Conservation (phyloP, 2,113 vertebrate species). For the Alethe castanea region DNA sequence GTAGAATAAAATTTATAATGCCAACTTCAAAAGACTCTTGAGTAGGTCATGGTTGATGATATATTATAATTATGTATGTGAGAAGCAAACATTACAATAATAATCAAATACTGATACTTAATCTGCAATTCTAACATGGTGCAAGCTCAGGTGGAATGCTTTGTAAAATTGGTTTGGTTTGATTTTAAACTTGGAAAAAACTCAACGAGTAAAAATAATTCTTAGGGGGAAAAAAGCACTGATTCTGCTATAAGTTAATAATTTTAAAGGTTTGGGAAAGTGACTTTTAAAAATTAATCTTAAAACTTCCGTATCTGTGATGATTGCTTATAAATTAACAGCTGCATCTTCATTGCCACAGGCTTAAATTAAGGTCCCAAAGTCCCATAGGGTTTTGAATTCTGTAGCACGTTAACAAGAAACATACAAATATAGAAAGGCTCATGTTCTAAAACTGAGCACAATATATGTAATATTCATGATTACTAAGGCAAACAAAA, state of each 20-base stretch:
- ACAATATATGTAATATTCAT: slow-evolving; percentile 33
- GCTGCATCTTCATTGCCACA: slow-evolving; percentile 61
- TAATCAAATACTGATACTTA: slow-evolving; percentile 23
- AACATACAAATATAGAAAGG: slow-evolving; percentile 68
- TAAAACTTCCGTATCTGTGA: slow-evolving; percentile 41
- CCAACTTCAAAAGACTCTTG: not conserved
- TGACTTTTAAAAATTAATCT: slow-evolving; percentile 36
- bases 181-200: slow-evolving; percentile 26
- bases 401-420: slow-evolving; percentile 52
- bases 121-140: slow-evolving; percentile 29
- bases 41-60: slow-evolving; percentile 19
- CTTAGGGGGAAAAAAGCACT: not conserved
- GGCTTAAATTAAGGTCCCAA: slow-evolving; percentile 66
- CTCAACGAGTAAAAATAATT: slow-evolving; percentile 7
- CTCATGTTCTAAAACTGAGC: slow-evolving; percentile 38
- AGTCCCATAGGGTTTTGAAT: slow-evolving; percentile 69
- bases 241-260: slow-evolving; percentile 27
- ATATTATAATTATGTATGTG: not conserved
- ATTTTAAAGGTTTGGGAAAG: slow-evolving; percentile 26
- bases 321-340: slow-evolving; percentile 70
- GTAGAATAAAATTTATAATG: not conserved
- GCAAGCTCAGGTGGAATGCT: not conserved
- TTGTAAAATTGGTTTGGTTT: not conserved
- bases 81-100: slow-evolving; percentile 7
- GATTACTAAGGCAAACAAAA: slow-evolving; percentile 50